Base-by-base conservation (phyloP, 1,140 invertebrate genomes). In the Nephila pilipes region DNA sequence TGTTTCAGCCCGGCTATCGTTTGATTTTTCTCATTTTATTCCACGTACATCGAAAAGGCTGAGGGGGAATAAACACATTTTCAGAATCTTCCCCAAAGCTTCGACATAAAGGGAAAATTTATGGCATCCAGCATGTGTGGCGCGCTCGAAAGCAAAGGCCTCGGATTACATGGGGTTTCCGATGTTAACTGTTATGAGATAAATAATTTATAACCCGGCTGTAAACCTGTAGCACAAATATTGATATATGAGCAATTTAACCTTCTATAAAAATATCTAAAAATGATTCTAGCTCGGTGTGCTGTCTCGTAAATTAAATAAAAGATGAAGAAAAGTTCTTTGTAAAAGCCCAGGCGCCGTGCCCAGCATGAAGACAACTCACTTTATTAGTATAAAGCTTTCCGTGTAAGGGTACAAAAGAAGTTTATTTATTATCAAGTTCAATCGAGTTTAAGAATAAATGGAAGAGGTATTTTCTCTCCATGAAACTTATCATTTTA, bases 181-280 rank as follows among this genome's bases (percentile, higher is more conserved):
- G 85, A 88, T 93, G 92, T 93, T 93, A 93, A 93, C 92, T 88
- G 92, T 93, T 93, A 93, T 89, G 92, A 89, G 92, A 89, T 88
- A 93, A 88, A 93, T 93, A 93, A 93, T 93, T 93, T 93, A 93
- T 89, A 93, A 93, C 92, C 92, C 16, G 87, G 87, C 87, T 89
- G 92, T 93, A 93, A 93, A 93, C 92, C 92, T 93, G 92, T 89
- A 93, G 92, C 87, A 88, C 92, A 93, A 93, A 93, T 89, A 88
- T 93, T 93, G 92, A 93, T 93, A 93, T 93, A 93, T 75, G 92
- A 93, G 85, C 92, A 89, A 88, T 93, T 93, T 93, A 93, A 93
- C 87, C 87, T 83, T 89, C 92, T 88, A 93, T 93, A 93, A 93
- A 93, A 93, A 93, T 93, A 93, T 93, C 85, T 85, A 88, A 89